A percentile compares a stretch with the other conserved stretches of the same genome.
Conservation (phyloP, 2,797 vertebrate genomes). For the Oreochromis grahami region DNA sequence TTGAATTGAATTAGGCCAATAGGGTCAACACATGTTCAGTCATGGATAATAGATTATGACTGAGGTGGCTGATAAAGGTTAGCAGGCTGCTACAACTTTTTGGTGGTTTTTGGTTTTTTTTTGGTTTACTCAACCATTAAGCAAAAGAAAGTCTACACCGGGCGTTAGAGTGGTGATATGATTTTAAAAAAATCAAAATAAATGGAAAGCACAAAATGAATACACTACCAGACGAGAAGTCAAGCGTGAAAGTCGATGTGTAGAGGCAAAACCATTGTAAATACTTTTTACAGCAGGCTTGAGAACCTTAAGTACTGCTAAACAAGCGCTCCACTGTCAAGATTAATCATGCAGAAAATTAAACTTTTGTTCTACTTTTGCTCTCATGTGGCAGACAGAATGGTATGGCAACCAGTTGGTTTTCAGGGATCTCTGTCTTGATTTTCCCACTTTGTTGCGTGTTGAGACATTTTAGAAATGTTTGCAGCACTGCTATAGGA, state of each 20-base stretch:
- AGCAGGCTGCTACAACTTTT: background rate
- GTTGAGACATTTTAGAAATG: background rate
- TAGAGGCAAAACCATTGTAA: background rate
- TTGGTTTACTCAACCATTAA: background rate
- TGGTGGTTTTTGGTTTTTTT: background rate
- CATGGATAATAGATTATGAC: background rate
- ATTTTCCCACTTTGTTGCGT: background rate
- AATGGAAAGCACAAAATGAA: background rate
- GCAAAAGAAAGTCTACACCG: background rate
- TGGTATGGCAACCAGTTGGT: background rate
- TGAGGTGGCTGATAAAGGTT: background rate
- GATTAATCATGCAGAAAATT: constrained; percentile 41
- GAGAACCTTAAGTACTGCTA: constrained; percentile 2
- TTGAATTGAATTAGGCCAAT: too few relatives aligned
- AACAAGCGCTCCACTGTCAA: background rate
- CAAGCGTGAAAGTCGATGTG: background rate
- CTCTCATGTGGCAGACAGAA: background rate
- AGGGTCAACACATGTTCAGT: background rate
- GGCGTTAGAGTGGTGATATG: background rate
- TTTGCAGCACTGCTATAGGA: background rate
- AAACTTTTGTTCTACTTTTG: constrained; percentile 35
- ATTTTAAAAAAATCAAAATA: background rate
- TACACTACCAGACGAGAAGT: background rate
- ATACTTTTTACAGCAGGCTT: background rate
- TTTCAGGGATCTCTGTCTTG: background rate